These are phyloP conservation scores for Collichthys lucidus DNA, from an alignment of 2,113 vertebrate species.

Conservation along the genomic window DNA sequence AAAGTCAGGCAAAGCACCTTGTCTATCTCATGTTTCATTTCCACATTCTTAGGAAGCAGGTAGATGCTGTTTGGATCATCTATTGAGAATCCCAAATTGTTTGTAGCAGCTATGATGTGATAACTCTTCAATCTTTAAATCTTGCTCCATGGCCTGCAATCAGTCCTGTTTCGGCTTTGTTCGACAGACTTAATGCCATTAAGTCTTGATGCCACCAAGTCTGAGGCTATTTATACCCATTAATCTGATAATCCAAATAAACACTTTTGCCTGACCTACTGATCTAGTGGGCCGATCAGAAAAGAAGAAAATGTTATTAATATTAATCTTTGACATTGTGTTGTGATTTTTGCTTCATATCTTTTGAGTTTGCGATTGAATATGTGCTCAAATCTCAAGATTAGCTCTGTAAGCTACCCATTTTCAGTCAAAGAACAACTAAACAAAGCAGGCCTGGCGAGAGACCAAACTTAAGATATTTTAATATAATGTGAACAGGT, in stretches of 20 bases:
- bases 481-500: too few relatives aligned
- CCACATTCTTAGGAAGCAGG: conserved; percentile 29
- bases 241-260: background rate
- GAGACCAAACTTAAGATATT: background rate
- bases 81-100: background rate
- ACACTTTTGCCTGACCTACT: background rate
- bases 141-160: background rate
- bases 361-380: background rate
- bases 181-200: background rate
- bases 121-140: background rate
- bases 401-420: background rate
- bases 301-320: background rate
- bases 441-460: background rate
- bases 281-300: background rate
- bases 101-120: background rate
- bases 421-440: background rate
- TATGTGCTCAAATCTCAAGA: background rate
- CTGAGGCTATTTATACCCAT: background rate
- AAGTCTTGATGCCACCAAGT: too few relatives aligned
- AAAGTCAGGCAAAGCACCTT: background rate
- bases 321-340: background rate
- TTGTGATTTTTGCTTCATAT: background rate
- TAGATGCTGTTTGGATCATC: conserved; percentile 7
- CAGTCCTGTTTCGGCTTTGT: background rate
- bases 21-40: conserved; percentile 55